phyloP scores from a whole-genome alignment of 2,113 vertebrate species.

The Dicrurus megarhynchus region DNA sequence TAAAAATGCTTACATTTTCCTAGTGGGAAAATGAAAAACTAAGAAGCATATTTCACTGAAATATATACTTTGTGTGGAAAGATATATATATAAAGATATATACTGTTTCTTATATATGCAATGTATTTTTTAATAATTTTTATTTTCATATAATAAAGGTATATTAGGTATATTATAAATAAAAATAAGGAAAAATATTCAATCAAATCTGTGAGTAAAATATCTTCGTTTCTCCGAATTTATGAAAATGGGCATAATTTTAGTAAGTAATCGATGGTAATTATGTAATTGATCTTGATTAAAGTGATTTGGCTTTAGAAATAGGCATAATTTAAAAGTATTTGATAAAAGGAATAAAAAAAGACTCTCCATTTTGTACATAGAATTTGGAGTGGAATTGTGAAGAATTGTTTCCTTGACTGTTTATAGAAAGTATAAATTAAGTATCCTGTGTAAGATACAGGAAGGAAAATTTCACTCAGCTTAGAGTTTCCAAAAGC shows the following conservation, averaged over 20 bases:
- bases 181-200: not conserved
- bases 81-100: not conserved
- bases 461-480: not conserved
- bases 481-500: not conserved
- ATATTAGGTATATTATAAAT: not conserved
- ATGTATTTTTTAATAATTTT: not conserved
- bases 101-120: not conserved
- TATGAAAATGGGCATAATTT: not conserved
- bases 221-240: not conserved
- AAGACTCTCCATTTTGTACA: not conserved
- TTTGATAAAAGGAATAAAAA: not conserved
- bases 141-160: not conserved
- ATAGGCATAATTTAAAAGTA: not conserved
- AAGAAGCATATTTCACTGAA: not conserved
- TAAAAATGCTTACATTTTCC: not conserved
- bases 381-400: not conserved
- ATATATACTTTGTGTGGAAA: not conserved
- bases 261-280: not conserved
- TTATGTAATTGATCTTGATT: not conserved
- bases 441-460: not conserved
- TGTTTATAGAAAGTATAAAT: not conserved
- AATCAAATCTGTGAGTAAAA: not conserved
- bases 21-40: not conserved
- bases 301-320: not conserved
- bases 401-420: not conserved